These are phyloP conservation scores for Ictalurus punctatus DNA, from an alignment of 2,113 vertebrate species.

Conservation along the genomic window DNA sequence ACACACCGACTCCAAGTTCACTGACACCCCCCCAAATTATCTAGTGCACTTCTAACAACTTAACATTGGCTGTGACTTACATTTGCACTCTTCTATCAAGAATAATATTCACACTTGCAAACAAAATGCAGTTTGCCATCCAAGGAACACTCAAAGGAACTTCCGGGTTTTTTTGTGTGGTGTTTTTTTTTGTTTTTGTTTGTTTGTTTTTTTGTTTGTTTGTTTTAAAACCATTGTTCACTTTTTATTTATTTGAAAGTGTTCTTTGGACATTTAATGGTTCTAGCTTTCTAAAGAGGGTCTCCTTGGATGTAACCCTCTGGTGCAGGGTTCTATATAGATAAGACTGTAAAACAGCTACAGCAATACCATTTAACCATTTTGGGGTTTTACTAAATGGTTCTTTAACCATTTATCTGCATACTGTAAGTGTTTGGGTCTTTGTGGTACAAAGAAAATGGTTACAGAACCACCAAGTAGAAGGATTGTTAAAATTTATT, in stretches of 20 bases:
- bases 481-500: neutral
- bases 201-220: no score
- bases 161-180: no score
- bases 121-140: neutral
- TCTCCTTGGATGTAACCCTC: neutral
- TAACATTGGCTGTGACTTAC: neutral
- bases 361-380: neutral
- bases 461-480: neutral
- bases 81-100: neutral
- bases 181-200: no score
- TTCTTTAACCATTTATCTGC: neutral
- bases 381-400: neutral
- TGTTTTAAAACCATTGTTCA: no score
- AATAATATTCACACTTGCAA: neutral
- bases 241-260: neutral
- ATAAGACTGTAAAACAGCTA: neutral
- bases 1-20: conserved; percentile 25
- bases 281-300: neutral
- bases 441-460: neutral
- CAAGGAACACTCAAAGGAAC: neutral
- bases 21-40: neutral
- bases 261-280: no score
- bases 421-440: neutral
- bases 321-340: neutral
- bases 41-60: neutral